Evolutionary conservation across 2,888 invertebrate genomes (phyloP), one percentile per base, ranked within the genome.

Genomic region (Sisyra nigra): DNA sequence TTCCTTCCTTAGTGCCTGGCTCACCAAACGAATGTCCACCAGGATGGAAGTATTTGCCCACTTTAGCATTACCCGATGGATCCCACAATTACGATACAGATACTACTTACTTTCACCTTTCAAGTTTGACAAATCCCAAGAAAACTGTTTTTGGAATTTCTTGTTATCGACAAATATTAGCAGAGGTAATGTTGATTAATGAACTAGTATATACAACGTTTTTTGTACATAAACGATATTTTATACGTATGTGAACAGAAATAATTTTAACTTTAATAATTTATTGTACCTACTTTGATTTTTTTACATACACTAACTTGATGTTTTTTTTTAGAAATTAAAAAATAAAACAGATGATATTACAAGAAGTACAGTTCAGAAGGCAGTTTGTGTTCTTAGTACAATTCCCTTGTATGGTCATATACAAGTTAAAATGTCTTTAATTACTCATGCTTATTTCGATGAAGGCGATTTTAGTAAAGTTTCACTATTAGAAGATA

Each of bases 361-460:
- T 58, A 98, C 97, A 0, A 72, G 98, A 52, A 92, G 91, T 55
- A 92, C 94, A 3, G 94, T 98, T 11, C 97, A 97, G 66, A 98
- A 98, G 62, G 91, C 93, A 55, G 96, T 98, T 1, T 94, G 94
- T 67, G 89, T 97, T 13, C 68, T 98, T 45, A 89, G 92, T 54
- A 76, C 76, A 45, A 69, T 84, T 49, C 97, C 97, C 3, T 69
- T 97, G 9, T 98, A 88, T 67, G 97, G 97, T 1, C 81, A 92
- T 44, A 81, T 93, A 46, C 89, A 93, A 58, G 85, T 92, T 49
- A 97, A 97, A 67, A 77, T 98, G 69, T 83, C 92, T 48, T 69
- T 97, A 7, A 96, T 98, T 47, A 97, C 97, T 0, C 82, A 92
- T 58, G 94, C 94, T 1, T 98, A 96, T 67, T 98, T 98, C 62